Base-by-base conservation (phyloP, 1,140 invertebrate species). In the Homarus americanus region DNA sequence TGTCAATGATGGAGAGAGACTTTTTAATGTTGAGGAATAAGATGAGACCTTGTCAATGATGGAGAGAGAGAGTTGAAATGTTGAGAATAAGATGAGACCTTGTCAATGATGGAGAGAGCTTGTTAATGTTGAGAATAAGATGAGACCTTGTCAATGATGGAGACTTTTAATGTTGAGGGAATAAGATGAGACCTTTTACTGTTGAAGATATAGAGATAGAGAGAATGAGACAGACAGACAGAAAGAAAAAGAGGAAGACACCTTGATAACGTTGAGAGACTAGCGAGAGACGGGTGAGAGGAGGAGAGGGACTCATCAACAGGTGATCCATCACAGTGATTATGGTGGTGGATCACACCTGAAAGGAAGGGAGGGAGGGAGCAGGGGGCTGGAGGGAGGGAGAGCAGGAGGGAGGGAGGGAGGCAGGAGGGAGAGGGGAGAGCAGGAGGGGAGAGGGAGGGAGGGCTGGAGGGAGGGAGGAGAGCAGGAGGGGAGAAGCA, bases 271-370 rank as follows among this genome's bases (percentile, higher is more conserved):
- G n/a, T 7, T 66, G 28, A 28, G 63, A n/a, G 53, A n/a, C n/a
- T n/a, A n/a, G n/a, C 2, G 53, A 58, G 12, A 2, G 53, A 17
- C 5, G 76, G 76, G 76, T 28, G 17, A n/a, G 4, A 24, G 76
- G 24, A 7, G n/a, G 32, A 53, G 78, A 53, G n/a, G 41, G 2
- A 5, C 41, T 82, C 79, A 82, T 82, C 44, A 82, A 63, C 44
- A 34, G 36, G 49, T 58, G 49, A 82, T 82, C 79, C 79, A 58
- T 82, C 79, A 82, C 58, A 12, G 63, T 82, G 79, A 82, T 82
- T 82, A 82, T 82, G 49, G 79, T 58, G 79, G 79, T 2, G 49
- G 28, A 63, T 63, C 79, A 63, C 28, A 63, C 49, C 28, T 82
- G 49, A 17, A 1, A 24, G 49, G 36, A 49, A 20, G 49, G 10